A percentile compares a stretch with the other conserved stretches of the same genome.
Conservation (phyloP, 2,113 vertebrate species). For the Sphaerodactylus townsendi region DNA sequence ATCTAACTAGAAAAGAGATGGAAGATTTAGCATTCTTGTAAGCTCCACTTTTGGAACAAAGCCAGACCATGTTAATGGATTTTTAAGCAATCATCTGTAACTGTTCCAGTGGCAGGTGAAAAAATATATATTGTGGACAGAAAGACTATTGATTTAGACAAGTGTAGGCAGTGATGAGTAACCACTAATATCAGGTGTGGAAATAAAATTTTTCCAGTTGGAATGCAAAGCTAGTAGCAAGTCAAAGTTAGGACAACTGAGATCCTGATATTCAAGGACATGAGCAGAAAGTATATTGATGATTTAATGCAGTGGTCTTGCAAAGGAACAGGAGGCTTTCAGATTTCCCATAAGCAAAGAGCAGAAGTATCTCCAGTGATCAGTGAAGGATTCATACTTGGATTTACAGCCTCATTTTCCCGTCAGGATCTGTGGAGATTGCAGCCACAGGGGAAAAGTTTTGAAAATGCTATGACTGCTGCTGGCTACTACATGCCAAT, state of each 20-base stretch:
- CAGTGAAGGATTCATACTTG: too few relatives aligned
- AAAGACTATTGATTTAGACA: constrained; percentile 22
- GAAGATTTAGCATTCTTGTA: constrained; percentile 71
- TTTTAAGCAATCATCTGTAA: constrained; percentile 60
- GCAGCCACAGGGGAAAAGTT: too few relatives aligned
- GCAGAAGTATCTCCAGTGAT: background rate
- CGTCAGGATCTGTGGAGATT: too few relatives aligned
- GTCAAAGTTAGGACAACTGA: background rate
- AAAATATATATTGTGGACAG: background rate
- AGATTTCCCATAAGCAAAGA: background rate
- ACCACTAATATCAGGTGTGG: background rate
- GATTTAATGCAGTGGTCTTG: constrained; percentile 30
- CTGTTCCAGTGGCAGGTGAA: constrained; percentile 8
- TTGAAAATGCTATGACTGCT: too few relatives aligned
- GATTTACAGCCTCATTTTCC: too few relatives aligned
- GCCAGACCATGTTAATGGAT: constrained; percentile 67
- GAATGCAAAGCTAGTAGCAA: background rate
- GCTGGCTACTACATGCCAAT: too few relatives aligned
- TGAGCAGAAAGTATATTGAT: constrained; percentile 52
- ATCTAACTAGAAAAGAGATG: constrained; percentile 71
- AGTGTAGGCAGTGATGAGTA: background rate
- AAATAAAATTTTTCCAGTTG: background rate
- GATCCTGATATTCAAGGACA: constrained; percentile 44
- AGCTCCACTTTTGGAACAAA: constrained; percentile 63
- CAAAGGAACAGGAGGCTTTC: background rate